These are phyloP conservation scores for Hetaerina titia DNA, from an alignment of 2,888 invertebrate genomes.

Conservation along the genomic window DNA sequence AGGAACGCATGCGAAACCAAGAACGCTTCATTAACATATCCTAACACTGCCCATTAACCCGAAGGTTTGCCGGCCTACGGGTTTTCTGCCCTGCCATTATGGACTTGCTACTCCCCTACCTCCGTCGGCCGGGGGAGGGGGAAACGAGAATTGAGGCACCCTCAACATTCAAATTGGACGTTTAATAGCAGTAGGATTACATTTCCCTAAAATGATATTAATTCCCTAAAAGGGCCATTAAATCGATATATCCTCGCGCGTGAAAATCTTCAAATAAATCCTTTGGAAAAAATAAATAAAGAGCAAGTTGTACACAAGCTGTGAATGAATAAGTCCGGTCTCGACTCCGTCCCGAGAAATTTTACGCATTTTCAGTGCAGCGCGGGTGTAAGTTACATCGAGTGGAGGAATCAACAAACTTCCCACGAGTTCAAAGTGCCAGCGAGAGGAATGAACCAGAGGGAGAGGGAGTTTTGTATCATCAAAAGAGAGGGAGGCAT, in stretches of 20 bases:
- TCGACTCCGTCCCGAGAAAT: too few species aligned
- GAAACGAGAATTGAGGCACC: not conserved
- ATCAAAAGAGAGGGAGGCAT: not conserved
- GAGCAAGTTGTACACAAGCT: not conserved
- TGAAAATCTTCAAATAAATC: too few species aligned
- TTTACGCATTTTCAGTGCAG: not conserved
- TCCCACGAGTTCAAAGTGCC: not conserved
- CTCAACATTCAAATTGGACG: too few species aligned
- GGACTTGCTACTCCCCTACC: not conserved
- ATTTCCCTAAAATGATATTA: too few species aligned
- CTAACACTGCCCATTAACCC: slow-evolving; percentile 31
- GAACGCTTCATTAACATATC: slow-evolving; percentile 39
- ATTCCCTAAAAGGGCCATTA: too few species aligned
- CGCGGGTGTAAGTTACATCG: not conserved
- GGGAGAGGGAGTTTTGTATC: not conserved
- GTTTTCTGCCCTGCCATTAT: not conserved
- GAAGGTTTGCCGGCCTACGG: not conserved
- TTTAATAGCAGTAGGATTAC: too few species aligned
- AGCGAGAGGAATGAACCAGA: not conserved
- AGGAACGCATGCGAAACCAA: not conserved
- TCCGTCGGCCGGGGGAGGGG: not conserved
- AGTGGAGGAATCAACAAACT: not conserved
- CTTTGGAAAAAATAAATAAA: too few species aligned
- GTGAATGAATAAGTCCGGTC: not conserved
- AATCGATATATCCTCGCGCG: too few species aligned